These are phyloP conservation scores for Leucoma salicis DNA, from an alignment of 2,888 invertebrate genomes.

Conservation along the genomic window DNA sequence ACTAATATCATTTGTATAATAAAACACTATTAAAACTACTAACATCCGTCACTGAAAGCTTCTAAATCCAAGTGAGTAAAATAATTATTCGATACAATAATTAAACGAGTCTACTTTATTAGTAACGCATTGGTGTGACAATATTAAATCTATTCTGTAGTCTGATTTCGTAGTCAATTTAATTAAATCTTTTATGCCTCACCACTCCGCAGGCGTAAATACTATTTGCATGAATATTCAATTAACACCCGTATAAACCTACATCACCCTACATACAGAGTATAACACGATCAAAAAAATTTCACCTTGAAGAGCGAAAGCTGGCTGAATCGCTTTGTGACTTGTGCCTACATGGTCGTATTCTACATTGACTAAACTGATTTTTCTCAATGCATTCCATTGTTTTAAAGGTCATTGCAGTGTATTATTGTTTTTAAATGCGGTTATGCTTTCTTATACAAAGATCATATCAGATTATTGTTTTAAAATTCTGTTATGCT, in stretches of 20 bases:
- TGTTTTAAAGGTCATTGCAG: background rate
- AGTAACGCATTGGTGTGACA: background rate
- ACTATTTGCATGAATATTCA: conserved; percentile 22
- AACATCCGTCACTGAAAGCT: too few relatives aligned
- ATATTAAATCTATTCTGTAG: background rate
- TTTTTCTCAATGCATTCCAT: background rate
- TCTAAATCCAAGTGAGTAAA: too few relatives aligned
- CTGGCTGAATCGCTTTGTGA: conserved; percentile 30
- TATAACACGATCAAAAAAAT: conserved; percentile 43
- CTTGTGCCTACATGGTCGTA: conserved; percentile 8
- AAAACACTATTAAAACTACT: too few relatives aligned
- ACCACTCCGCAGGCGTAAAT: conserved; percentile 4
- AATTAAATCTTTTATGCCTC: conserved; percentile 6
- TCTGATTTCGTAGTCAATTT: background rate
- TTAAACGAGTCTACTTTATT: too few relatives aligned
- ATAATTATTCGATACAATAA: too few relatives aligned
- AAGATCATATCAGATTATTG: too few relatives aligned
- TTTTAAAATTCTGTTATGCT: too few relatives aligned
- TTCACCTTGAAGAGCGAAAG: conserved; percentile 66
- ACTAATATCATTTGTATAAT: too few relatives aligned
- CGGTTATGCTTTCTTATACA: too few relatives aligned
- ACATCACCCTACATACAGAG: conserved; percentile 19
- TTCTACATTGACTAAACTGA: background rate
- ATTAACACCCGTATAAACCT: conserved; percentile 20
- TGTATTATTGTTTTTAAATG: too few relatives aligned